phyloP scores from a whole-genome alignment of 2,888 invertebrate species.

The Stenchaetothrips biformis region DNA sequence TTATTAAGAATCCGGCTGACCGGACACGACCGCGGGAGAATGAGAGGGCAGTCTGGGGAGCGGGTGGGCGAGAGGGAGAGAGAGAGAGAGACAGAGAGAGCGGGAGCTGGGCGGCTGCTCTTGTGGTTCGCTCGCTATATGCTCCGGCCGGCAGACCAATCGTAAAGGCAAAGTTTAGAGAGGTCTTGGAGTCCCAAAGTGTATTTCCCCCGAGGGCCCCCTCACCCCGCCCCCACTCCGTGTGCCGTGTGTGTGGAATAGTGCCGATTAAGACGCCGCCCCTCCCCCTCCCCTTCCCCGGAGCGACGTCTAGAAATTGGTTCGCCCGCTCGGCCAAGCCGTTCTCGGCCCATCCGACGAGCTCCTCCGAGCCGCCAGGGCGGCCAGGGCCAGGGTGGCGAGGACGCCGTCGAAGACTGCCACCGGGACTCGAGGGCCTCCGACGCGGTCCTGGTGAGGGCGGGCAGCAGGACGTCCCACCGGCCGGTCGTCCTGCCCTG shows the following conservation, averaged over 20 bases:
- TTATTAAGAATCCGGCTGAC: conserved; percentile 11
- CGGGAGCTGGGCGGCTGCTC: neutral
- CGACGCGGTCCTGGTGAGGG: too few relatives aligned
- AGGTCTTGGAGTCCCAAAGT: conserved; percentile 24
- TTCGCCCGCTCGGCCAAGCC: neutral
- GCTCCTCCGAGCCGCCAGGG: neutral
- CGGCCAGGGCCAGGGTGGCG: neutral
- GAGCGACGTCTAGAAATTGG: neutral
- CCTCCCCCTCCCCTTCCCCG: neutral
- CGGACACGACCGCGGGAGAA: neutral
- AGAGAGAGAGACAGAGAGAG: neutral
- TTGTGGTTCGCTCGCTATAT: conserved; percentile 16
- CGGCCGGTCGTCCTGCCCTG: too few relatives aligned
- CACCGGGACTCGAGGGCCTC: too few relatives aligned
- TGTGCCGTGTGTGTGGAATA: conserved; percentile 4
- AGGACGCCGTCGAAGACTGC: neutral
- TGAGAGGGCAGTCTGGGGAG: neutral
- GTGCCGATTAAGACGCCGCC: conserved; percentile 11
- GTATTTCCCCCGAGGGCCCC: conserved; percentile 4
- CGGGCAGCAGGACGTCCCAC: too few relatives aligned
- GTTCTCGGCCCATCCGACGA: neutral
- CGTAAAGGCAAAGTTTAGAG: conserved; percentile 24
- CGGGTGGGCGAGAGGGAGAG: neutral
- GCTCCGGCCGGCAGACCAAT: neutral
- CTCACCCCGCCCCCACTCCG: neutral